Evolutionary conservation across 2,888 invertebrate species (phyloP).

Genomic region (Dexiosoma caninum): DNA sequence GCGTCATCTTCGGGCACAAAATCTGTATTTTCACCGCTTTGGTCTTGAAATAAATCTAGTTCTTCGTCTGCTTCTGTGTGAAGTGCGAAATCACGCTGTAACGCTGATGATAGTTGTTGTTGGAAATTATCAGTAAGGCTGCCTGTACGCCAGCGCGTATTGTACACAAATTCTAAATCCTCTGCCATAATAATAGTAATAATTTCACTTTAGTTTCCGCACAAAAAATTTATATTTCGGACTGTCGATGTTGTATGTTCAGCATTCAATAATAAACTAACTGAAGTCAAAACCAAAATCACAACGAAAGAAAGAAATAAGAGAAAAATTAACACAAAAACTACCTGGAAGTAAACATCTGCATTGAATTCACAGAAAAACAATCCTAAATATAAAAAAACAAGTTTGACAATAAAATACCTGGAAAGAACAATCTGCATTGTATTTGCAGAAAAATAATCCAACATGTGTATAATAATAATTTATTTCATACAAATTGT

Average conservation of each 20-base stretch:
- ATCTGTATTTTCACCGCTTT: constrained; percentile 20
- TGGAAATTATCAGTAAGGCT: constrained; percentile 41
- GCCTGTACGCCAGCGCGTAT: constrained; percentile 34
- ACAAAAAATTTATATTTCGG: constrained; percentile 45
- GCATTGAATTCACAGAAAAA: constrained; percentile 21
- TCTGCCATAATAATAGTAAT: constrained; percentile 46
- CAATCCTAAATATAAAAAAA: neutral
- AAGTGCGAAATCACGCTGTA: constrained; percentile 18
- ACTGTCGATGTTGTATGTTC: constrained; percentile 34
- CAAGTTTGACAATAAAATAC: neutral
- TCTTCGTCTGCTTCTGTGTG: constrained; percentile 7
- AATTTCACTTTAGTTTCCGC: constrained; percentile 45
- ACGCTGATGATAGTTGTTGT: constrained; percentile 37
- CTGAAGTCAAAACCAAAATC: constrained; percentile 23
- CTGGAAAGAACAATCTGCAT: neutral
- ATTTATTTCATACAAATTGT: no score
- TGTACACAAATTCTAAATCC: constrained; percentile 14
- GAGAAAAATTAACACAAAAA: constrained; percentile 33
- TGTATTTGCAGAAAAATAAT: neutral
- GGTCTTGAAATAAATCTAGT: constrained; percentile 19
- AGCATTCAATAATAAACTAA: constrained; percentile 26
- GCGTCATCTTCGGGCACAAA: constrained; percentile 38
- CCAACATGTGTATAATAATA: neutral
- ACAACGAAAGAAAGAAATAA: constrained; percentile 34
- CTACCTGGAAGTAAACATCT: constrained; percentile 14